Conservation (phyloP, 2,797 vertebrate species). For the Odontamblyopus rebecca region DNA sequence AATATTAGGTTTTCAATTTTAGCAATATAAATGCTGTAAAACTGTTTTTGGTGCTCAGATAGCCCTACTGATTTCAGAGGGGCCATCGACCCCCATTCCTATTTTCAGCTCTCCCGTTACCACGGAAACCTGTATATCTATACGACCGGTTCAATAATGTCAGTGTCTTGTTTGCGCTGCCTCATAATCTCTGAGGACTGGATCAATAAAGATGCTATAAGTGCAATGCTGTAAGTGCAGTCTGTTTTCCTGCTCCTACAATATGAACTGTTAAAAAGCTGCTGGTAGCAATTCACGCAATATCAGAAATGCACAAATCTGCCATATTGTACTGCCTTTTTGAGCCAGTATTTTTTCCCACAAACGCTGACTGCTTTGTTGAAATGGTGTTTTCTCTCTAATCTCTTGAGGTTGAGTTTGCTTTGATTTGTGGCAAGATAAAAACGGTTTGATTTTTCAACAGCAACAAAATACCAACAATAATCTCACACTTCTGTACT, state of each 20-base stretch:
- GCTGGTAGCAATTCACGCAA: constrained; percentile 8
- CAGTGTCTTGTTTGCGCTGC: neutral
- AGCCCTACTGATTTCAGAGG: too few species aligned
- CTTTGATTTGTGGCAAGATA: neutral
- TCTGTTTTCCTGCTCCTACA: constrained; percentile 7
- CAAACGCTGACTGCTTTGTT: constrained; percentile 18
- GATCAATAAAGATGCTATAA: constrained; percentile 21
- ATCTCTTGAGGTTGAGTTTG: neutral
- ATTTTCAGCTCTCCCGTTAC: neutral
- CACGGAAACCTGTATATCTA: neutral
- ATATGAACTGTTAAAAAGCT: too few species aligned
- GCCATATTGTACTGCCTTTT: neutral
- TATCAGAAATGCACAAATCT: neutral
- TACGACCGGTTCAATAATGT: neutral
- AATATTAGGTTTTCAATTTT: too few species aligned
- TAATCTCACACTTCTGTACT: neutral
- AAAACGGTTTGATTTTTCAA: neutral
- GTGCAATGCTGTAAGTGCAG: constrained; percentile 12
- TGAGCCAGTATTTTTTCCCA: constrained; percentile 6
- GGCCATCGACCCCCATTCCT: too few species aligned
- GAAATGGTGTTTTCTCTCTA: neutral
- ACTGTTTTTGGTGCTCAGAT: neutral
- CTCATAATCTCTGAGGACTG: neutral
- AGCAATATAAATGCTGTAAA: neutral
- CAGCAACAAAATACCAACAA: neutral